phyloP scores from a whole-genome alignment of 1,140 invertebrate genomes.

The Sarcophaga peregrina region DNA sequence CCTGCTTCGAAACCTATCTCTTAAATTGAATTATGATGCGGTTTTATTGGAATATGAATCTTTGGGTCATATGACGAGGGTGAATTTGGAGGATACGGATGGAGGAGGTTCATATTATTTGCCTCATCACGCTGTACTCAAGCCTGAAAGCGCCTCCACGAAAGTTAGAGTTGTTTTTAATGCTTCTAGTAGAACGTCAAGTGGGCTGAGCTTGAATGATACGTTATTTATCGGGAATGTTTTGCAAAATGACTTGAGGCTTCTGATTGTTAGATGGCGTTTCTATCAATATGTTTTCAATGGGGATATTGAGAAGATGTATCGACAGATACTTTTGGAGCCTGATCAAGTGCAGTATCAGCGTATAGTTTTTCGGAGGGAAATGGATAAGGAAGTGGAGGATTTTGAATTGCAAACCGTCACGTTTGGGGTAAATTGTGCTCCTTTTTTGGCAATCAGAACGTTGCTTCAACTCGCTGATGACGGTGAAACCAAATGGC shows the following conservation, averaged over 20 bases:
- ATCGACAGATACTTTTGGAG: not conserved
- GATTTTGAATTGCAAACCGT: no score
- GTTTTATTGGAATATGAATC: not conserved
- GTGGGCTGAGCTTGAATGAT: not conserved
- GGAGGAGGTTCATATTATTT: not conserved
- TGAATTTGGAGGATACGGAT: not conserved
- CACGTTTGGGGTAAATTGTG: no score
- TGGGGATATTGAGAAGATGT: slow-evolving; percentile 41
- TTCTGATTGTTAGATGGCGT: slow-evolving; percentile 27
- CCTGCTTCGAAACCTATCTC: not conserved
- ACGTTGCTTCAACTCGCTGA: not conserved
- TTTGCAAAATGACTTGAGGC: no score
- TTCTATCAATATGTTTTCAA: slow-evolving; percentile 6
- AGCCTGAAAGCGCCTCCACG: not conserved
- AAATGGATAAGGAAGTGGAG: not conserved
- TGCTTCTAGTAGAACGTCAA: not conserved
- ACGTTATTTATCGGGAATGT: not conserved
- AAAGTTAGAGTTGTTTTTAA: no score
- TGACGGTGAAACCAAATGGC: not conserved
- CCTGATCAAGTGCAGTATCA: not conserved
- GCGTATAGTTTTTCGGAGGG: not conserved
- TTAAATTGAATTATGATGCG: not conserved
- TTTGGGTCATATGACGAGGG: not conserved
- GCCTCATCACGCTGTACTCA: not conserved
- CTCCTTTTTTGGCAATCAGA: not conserved